phyloP scores from a whole-genome alignment of 2,113 vertebrate genomes.

The Burhinus bistriatus region DNA sequence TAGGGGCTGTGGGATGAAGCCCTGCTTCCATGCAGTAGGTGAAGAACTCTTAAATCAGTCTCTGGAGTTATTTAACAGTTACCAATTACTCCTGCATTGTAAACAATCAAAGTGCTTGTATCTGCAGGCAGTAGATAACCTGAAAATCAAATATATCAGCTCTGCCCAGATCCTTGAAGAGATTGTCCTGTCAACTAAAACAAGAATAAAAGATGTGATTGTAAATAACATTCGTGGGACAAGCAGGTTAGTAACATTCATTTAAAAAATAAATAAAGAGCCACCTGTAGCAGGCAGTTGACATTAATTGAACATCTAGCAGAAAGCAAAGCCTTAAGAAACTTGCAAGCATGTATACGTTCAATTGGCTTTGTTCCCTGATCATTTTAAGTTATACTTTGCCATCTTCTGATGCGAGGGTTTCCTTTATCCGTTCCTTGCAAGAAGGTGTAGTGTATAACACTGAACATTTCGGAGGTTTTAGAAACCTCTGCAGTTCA shows the following conservation, averaged over 20 bases:
- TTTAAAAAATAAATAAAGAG: slow-evolving; percentile 27
- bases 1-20: neutral
- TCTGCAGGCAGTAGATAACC: slow-evolving; percentile 75
- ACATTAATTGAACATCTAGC: neutral
- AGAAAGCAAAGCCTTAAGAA: neutral
- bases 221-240: slow-evolving; percentile 42
- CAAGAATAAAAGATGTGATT: slow-evolving; percentile 67
- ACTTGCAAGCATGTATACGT: neutral
- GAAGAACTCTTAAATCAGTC: slow-evolving; percentile 65
- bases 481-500: neutral
- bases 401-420: neutral
- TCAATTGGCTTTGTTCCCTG: neutral
- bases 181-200: slow-evolving; percentile 69
- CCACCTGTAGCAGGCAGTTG: neutral
- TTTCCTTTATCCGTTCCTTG: neutral
- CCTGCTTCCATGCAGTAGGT: slow-evolving; percentile 20
- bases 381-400: neutral
- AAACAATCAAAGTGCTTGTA: slow-evolving; percentile 69
- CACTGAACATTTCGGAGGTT: neutral
- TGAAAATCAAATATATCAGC: slow-evolving; percentile 73
- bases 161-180: slow-evolving; percentile 68
- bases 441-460: neutral
- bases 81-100: slow-evolving; percentile 68
- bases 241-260: slow-evolving; percentile 38
- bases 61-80: slow-evolving; percentile 65